A percentile compares a stretch with the other conserved stretches of the same genome.
Conservation (phyloP, 2,797 vertebrate species). For the Odontamblyopus lacepedii region DNA sequence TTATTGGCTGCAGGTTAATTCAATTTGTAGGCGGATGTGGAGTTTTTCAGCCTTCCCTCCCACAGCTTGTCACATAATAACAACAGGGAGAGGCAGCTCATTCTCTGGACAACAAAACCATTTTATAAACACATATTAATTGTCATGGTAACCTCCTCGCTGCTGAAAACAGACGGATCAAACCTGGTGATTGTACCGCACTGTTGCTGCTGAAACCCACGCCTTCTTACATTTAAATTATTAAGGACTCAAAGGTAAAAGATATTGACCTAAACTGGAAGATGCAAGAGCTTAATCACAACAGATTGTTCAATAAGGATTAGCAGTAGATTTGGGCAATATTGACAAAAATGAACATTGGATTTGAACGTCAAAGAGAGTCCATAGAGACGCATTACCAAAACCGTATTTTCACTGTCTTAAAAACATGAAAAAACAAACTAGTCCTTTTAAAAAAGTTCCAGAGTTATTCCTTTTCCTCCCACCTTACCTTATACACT, state of each 20-base stretch:
- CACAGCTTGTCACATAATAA: constrained; percentile 23
- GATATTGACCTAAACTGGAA: background rate
- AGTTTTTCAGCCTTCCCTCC: constrained; percentile 55
- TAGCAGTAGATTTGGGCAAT: too few relatives aligned
- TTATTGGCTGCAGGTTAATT: constrained; percentile 74
- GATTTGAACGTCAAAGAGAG: too few relatives aligned
- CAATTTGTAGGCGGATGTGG: constrained; percentile 77
- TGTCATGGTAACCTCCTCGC: constrained; percentile 88
- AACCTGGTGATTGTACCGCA: constrained; percentile 71
- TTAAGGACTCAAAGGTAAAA: constrained; percentile 39
- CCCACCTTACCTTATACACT: too few relatives aligned
- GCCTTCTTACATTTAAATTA: constrained; percentile 42
- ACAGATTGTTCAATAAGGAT: background rate
- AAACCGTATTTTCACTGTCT: too few relatives aligned
- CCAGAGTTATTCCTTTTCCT: too few relatives aligned
- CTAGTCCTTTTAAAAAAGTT: too few relatives aligned
- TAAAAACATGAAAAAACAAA: too few relatives aligned
- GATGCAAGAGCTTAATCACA: constrained; percentile 20
- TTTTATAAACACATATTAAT: constrained; percentile 74
- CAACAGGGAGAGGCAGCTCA: constrained; percentile 26
- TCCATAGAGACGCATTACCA: too few relatives aligned
- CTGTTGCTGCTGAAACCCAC: constrained; percentile 49
- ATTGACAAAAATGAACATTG: too few relatives aligned
- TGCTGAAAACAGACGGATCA: constrained; percentile 81
- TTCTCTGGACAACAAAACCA: constrained; percentile 54